phyloP scores from a whole-genome alignment of 1,140 invertebrate genomes.

The Andrena cerasifolii region DNA sequence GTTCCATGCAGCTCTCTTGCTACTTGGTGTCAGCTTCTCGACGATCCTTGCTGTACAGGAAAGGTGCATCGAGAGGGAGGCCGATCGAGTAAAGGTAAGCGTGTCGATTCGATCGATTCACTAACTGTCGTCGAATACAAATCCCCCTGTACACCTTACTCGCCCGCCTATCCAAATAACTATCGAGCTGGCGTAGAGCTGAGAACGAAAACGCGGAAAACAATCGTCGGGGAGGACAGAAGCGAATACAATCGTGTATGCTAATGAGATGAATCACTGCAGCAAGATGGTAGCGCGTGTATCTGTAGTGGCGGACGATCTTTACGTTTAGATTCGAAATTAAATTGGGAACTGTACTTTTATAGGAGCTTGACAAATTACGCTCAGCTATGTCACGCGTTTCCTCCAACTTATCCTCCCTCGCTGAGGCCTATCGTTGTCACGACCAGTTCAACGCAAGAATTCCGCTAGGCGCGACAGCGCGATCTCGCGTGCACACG shows the following conservation, averaged over 20 bases:
- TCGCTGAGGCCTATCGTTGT: not conserved
- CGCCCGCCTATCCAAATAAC: too few species aligned
- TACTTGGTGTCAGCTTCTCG: constrained; percentile 74
- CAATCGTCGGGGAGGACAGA: not conserved
- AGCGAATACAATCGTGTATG: constrained; percentile 4
- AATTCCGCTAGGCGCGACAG: constrained; percentile 50
- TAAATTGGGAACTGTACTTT: too few species aligned
- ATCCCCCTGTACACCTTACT: not conserved
- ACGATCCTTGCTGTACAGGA: constrained; percentile 61
- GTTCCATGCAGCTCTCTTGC: constrained; percentile 71
- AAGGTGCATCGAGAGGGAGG: constrained; percentile 28
- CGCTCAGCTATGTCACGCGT: too few species aligned
- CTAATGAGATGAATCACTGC: constrained; percentile 50
- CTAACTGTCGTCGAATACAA: not conserved
- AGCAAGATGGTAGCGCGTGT: not conserved
- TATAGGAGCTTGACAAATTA: too few species aligned
- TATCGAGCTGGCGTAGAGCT: too few species aligned
- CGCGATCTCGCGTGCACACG: constrained; percentile 39
- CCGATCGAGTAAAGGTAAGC: constrained; percentile 38
- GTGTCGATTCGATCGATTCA: not conserved
- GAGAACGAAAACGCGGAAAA: too few species aligned
- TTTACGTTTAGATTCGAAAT: too few species aligned
- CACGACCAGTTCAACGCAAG: constrained; percentile 26
- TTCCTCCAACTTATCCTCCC: not conserved
- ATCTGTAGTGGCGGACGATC: too few species aligned